These are phyloP conservation scores for human (Homo sapiens) DNA, from an alignment of 2,113 vertebrate genomes.

Conservation along the genomic window GRCh38 chr5:126372501-126373000, in stretches of 20 bases:
- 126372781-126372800: not conserved
- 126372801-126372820: not conserved
- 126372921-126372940: not conserved
- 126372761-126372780: not conserved
- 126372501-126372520: not conserved
- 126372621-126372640: slow-evolving; percentile 12
- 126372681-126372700: not conserved
- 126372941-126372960: not conserved
- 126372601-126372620: not conserved
- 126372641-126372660: not conserved
- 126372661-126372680: not conserved
- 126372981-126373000: not conserved
- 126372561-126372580: not conserved
- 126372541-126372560: slow-evolving; percentile 1
- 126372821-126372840: not conserved
- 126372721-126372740: not conserved
- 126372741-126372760: not conserved
- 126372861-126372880: not conserved
- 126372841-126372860: not conserved
- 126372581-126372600: not conserved
- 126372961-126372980: not conserved
- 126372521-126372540: not conserved
- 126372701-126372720: not conserved
- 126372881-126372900: slow-evolving; percentile 15
- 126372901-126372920: not conserved